These are phyloP conservation scores for Hycleus phaleratus DNA, from an alignment of 1,140 invertebrate species.

Conservation along the genomic window DNA sequence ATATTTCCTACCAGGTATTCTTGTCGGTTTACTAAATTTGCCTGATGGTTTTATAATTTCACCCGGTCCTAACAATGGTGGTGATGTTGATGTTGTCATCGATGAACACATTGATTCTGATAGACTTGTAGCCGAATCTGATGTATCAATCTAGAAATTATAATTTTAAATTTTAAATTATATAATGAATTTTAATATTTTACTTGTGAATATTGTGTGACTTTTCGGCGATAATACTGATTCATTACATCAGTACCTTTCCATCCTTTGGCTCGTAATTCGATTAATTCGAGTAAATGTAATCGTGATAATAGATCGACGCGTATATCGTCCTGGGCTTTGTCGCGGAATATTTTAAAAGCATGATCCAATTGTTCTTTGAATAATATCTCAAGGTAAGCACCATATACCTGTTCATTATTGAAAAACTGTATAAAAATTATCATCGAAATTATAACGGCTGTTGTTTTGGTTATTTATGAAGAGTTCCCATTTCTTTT, in stretches of 20 bases:
- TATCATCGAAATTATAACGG: too few relatives aligned
- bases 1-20: constrained; percentile 84
- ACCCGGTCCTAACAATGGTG: constrained; percentile 60
- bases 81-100: constrained; percentile 42
- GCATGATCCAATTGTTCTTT: constrained; percentile 59
- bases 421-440: background rate
- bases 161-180: background rate
- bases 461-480: background rate
- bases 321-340: constrained; percentile 68
- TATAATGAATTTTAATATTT: background rate
- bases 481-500: background rate
- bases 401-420: constrained; percentile 35
- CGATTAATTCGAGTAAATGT: constrained; percentile 79
- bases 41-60: constrained; percentile 81
- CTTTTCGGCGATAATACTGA: constrained; percentile 74
- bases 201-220: constrained; percentile 48
- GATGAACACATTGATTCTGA: constrained; percentile 34
- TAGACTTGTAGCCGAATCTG: constrained; percentile 29
- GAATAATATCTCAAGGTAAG: constrained; percentile 38
- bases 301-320: constrained; percentile 72
- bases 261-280: constrained; percentile 81
- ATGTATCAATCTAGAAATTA: constrained; percentile 30
- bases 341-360: constrained; percentile 79
- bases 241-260: constrained; percentile 69
- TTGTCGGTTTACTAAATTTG: constrained; percentile 80